Base-by-base conservation (phyloP, 2,888 invertebrate genomes). In the Habroteleia sp. region DNA sequence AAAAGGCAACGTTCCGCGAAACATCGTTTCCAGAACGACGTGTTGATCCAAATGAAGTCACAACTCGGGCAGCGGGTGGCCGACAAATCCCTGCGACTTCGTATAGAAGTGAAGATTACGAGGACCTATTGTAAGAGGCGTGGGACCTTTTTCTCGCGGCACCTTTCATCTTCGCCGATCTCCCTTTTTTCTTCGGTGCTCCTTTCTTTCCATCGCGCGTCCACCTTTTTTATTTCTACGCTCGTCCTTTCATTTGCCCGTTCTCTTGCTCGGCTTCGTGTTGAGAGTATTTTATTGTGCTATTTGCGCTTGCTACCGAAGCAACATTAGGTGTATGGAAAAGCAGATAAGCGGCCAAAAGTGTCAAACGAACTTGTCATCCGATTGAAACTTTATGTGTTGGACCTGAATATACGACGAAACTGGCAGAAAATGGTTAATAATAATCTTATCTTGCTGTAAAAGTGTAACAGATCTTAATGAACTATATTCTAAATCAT, bases 21-120 rank as follows among this genome's bases (percentile, higher is more conserved):
- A 35, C 50, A 72, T 58, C 58, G 56, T 72, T 72, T 63, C 63
- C 48, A 63, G 71, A 71, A 62, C 62, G 62, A 71, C 41, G 72
- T 72, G 72, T 72, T 72, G 71, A 63, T 72, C 71, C 71, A 72
- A 87, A 87, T 88, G 82, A 86, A 88, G 88, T 88, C 87, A 88
- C 85, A 86, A 86, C 87, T 85, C 46, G 80, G 83, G 72, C 87
- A 85, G 84, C 86, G 86, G 86, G 87, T 85, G 86, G 84, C 77
- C 84, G 76, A 81, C 80, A 81, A 84, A 84, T 84, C 84, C 77
- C 78, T 69, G 66, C 78, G 79, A 79, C 77, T 79, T 74, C 66
- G 68, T 52, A 66, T 52, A 23, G 50, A 77, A 76, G 78, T 71
- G 77, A 79, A 82, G 83, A 87, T 86, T 83, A 85, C 83, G 83